Conservation (phyloP, 2,888 invertebrate genomes). For the Cylindroiulus punctatus region DNA sequence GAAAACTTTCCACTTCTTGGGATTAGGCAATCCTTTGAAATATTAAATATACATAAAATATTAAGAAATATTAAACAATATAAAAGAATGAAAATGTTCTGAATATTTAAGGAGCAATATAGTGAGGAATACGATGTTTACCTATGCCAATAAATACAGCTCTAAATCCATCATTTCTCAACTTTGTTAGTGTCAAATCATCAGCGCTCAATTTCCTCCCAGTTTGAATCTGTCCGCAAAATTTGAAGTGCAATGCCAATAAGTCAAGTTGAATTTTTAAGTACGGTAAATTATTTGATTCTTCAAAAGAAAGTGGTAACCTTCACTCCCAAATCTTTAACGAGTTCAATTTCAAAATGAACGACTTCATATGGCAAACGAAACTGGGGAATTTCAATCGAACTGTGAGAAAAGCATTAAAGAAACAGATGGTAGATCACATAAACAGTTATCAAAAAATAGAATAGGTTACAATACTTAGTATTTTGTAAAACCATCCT, state of each 20-base stretch:
- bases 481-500: too few relatives aligned
- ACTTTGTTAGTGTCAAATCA: slow-evolving; percentile 77
- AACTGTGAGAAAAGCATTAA: slow-evolving; percentile 69
- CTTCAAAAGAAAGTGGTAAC: slow-evolving; percentile 66
- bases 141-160: slow-evolving; percentile 77
- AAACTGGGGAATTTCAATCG: slow-evolving; percentile 96
- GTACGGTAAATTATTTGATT: background rate
- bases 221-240: slow-evolving; percentile 69
- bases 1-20: slow-evolving; percentile 83
- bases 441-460: too few relatives aligned
- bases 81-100: too few relatives aligned
- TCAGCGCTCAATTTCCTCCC: slow-evolving; percentile 76
- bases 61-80: too few relatives aligned
- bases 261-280: background rate
- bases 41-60: too few relatives aligned
- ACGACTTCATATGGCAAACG: slow-evolving; percentile 92
- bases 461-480: too few relatives aligned
- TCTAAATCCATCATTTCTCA: slow-evolving; percentile 76
- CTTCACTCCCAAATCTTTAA: slow-evolving; percentile 92
- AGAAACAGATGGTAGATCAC: too few relatives aligned
- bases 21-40: slow-evolving; percentile 81
- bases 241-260: background rate
- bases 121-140: slow-evolving; percentile 59
- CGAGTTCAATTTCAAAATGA: slow-evolving; percentile 89
- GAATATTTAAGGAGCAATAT: background rate